Base-by-base conservation (phyloP, 2,888 invertebrate species). In the Deilephila porcellus region DNA sequence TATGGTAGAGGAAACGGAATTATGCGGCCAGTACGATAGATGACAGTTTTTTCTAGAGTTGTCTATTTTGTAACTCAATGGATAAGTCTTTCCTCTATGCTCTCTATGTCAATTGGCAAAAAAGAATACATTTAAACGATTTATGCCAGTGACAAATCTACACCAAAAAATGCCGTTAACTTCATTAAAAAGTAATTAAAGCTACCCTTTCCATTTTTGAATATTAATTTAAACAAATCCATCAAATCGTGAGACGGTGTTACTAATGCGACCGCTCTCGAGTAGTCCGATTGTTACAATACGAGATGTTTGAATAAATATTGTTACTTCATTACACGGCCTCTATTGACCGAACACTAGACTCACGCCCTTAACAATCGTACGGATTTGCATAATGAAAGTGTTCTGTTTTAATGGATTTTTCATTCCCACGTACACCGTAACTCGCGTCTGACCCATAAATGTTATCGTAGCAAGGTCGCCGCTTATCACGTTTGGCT, bases 251-350 rank as follows among this genome's bases (percentile, higher is more conserved):
- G 89, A 85, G 87, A 86, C 85, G 88, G 87, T 83, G 85, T 83
- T 88, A 84, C 89, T 90, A 93, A 93, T 93, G 89, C 88, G 77
- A 90, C 91, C 92, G 82, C 88, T 85, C 79, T 91, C 84, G 86
- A 93, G 93, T 89, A 88, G 80, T 63, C 73, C 80, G 79, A 85
- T 85, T 86, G 86, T 85, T 80, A 80, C 84, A 81, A 88, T 88
- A 79, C 80, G 78, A 84, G 81, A 85, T 84, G 85, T 86, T 84
- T 79, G 87, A 89, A 88, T 90, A 87, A 89, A 78, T 89, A 89
- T 90, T 90, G 88, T 86, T 88, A 90, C 88, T 83, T 84, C 83
- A 80, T 80, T 67, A 67, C 77, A 80, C 78, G 76, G 81, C 80
- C 78, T 76, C 83, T 83, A 84, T 84, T 83, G 85, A 82, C 83